Percentiles rank a stretch among this genome's conserved stretches.
Evolutionary conservation across 2,797 vertebrate genomes (phyloP).

Genomic region (Toxotes lorentzi): DNA sequence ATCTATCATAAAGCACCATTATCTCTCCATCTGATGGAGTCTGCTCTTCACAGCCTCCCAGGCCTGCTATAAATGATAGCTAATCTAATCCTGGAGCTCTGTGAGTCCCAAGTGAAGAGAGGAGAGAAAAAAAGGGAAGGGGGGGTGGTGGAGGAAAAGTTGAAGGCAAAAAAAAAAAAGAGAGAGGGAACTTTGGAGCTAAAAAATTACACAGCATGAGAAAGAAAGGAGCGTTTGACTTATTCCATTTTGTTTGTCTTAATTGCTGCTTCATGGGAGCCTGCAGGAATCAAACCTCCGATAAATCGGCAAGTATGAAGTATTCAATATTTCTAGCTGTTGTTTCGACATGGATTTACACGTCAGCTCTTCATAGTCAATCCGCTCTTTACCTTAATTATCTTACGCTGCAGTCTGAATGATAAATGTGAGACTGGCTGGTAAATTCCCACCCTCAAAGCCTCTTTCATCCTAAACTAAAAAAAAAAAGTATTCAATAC

Average conservation of each 20-base stretch:
- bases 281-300: not conserved
- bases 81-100: slow-evolving; percentile 79
- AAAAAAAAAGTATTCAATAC: slow-evolving; percentile 26
- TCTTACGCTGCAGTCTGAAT: not conserved
- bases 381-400: not conserved
- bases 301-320: slow-evolving; percentile 6
- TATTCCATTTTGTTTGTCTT: not conserved
- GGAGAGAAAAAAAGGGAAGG: not conserved
- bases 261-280: not conserved
- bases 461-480: slow-evolving; percentile 33
- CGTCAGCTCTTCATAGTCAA: not conserved
- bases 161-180: slow-evolving; percentile 12
- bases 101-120: slow-evolving; percentile 53
- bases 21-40: slow-evolving; percentile 79
- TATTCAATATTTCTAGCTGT: slow-evolving; percentile 12
- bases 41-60: slow-evolving; percentile 78
- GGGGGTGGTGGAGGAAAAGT: not conserved
- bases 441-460: slow-evolving; percentile 5
- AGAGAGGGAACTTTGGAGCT: not conserved
- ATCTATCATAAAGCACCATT: slow-evolving; percentile 82
- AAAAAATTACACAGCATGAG: slow-evolving; percentile 7
- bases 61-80: slow-evolving; percentile 79
- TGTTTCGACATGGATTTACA: not conserved
- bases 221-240: slow-evolving; percentile 8
- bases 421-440: slow-evolving; percentile 6